phyloP scores from a whole-genome alignment of 2,888 invertebrate species.

The Stenolophus ochropezus region DNA sequence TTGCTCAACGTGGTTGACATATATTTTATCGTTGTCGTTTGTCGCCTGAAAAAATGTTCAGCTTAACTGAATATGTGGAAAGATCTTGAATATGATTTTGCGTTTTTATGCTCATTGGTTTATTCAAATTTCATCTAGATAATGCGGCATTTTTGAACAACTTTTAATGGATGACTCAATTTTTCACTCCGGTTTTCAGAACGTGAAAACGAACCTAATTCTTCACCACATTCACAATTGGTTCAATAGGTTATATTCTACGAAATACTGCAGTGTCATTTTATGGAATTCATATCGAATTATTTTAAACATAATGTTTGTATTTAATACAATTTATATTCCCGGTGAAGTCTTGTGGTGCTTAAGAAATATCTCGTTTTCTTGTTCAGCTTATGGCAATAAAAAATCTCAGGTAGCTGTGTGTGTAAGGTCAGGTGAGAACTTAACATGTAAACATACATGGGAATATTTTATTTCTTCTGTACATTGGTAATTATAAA shows the following conservation, averaged over 20 bases:
- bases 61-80: slow-evolving; percentile 35
- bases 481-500: slow-evolving; percentile 58
- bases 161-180: slow-evolving; percentile 15
- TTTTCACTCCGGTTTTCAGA: neutral
- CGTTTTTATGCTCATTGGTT: slow-evolving; percentile 34
- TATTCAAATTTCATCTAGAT: slow-evolving; percentile 29
- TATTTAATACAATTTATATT: too few species aligned
- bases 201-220: neutral
- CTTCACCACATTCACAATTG: too few species aligned
- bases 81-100: slow-evolving; percentile 38
- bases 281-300: too few species aligned
- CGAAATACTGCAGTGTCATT: too few species aligned
- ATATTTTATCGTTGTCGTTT: slow-evolving; percentile 44
- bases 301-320: too few species aligned
- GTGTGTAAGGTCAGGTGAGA: slow-evolving; percentile 55
- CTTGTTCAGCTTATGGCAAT: slow-evolving; percentile 23
- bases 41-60: slow-evolving; percentile 32
- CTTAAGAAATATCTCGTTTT: neutral
- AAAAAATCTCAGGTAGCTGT: slow-evolving; percentile 55
- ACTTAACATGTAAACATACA: slow-evolving; percentile 54
- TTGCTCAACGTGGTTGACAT: slow-evolving; percentile 33
- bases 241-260: too few species aligned
- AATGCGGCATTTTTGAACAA: neutral
- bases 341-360: too few species aligned
- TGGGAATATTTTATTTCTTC: slow-evolving; percentile 58